These are phyloP conservation scores for Collichthys lucidus DNA, from an alignment of 2,113 vertebrate species.

Conservation along the genomic window DNA sequence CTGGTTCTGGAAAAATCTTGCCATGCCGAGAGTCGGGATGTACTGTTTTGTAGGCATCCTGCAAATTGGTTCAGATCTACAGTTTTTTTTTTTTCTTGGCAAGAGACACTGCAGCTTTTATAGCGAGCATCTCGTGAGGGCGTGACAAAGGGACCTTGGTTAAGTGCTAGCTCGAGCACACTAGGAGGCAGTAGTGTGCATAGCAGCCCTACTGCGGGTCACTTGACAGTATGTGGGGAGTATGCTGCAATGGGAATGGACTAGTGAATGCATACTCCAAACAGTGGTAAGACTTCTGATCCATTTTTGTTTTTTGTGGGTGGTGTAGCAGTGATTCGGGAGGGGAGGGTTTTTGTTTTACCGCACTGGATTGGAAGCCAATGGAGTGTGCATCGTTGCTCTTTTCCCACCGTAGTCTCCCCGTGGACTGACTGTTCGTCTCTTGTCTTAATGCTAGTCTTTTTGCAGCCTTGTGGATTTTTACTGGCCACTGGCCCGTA, in stretches of 20 bases:
- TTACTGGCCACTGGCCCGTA: constrained; percentile 54
- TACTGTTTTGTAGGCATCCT: constrained; percentile 69
- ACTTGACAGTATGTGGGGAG: constrained; percentile 91
- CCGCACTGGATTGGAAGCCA: constrained; percentile 63
- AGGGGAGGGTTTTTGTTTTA: constrained; percentile 63
- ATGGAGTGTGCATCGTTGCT: constrained; percentile 88
- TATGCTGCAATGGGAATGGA: constrained; percentile 90
- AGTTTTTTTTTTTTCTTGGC: constrained; percentile 84
- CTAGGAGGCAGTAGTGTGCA: constrained; percentile 90
- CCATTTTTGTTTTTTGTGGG: constrained; percentile 59
- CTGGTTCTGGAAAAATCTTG: constrained; percentile 95
- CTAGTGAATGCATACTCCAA: constrained; percentile 91
- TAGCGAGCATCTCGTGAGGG: constrained; percentile 86
- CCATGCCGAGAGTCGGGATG: constrained; percentile 90
- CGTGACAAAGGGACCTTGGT: constrained; percentile 85
- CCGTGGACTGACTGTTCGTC: constrained; percentile 61
- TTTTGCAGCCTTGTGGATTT: constrained; percentile 85
- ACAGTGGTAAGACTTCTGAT: constrained; percentile 84
- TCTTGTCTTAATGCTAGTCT: constrained; percentile 84
- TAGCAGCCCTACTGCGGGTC: constrained; percentile 91
- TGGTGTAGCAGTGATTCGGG: constrained; percentile 23
- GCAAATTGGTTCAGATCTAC: constrained; percentile 82
- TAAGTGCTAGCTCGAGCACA: constrained; percentile 88
- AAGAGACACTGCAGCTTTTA: constrained; percentile 92
- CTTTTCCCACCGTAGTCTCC: constrained; percentile 87